Conservation (phyloP, 2,797 vertebrate genomes). For the Tachyglossus aculeatus region DNA sequence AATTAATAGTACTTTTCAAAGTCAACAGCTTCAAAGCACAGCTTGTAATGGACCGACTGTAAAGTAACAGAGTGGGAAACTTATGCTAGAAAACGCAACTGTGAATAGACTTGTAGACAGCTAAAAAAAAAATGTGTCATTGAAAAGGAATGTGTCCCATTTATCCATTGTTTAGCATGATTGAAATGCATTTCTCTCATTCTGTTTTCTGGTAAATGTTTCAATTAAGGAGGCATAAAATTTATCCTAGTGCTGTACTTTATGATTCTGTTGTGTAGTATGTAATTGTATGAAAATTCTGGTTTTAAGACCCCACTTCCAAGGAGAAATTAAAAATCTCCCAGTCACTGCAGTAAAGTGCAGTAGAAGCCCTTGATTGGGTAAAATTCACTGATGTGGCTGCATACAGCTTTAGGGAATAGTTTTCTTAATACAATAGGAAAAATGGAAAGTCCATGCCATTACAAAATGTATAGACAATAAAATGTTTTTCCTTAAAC, state of each 20-base stretch:
- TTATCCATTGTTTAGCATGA: conserved; percentile 54
- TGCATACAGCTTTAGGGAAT: background rate
- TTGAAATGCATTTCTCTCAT: conserved; percentile 55
- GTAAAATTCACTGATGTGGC: conserved; percentile 35
- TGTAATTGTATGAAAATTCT: conserved; percentile 48
- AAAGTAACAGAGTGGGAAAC: conserved; percentile 29
- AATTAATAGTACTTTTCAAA: conserved; percentile 29
- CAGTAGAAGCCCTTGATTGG: conserved; percentile 45
- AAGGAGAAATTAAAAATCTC: conserved; percentile 49
- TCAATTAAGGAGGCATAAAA: conserved; percentile 61
- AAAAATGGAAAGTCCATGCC: conserved; percentile 11
- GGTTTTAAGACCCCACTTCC: conserved; percentile 23
- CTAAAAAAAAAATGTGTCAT: conserved; percentile 48
- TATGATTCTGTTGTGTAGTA: conserved; percentile 45
- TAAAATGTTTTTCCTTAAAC: background rate
- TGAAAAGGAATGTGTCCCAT: conserved; percentile 52
- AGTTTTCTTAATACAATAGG: conserved; percentile 33
- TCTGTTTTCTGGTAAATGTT: conserved; percentile 54
- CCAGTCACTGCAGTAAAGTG: conserved; percentile 49
- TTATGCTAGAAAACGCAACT: conserved; percentile 5
- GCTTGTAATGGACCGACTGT: conserved; percentile 41
- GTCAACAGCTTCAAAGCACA: conserved; percentile 54
- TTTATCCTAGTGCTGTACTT: conserved; percentile 40
- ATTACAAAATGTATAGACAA: background rate
- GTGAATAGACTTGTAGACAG: conserved; percentile 50